phyloP scores from a whole-genome alignment of 2,888 invertebrate species.

The Acrobeloides nanus region DNA sequence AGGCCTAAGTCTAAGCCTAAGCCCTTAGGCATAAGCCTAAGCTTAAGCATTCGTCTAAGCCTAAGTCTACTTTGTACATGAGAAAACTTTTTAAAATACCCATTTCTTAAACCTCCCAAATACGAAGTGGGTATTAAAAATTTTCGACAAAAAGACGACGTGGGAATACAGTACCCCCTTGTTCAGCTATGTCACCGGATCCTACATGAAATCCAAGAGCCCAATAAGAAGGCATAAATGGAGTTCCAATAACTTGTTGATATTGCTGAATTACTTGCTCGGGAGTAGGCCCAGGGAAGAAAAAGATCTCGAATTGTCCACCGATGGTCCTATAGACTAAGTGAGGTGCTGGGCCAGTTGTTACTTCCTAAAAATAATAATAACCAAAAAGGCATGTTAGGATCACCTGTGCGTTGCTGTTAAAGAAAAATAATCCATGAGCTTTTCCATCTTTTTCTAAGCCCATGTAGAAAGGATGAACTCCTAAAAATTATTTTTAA shows the following conservation, averaged over 20 bases:
- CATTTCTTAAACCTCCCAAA: too few species aligned
- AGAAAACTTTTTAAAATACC: too few species aligned
- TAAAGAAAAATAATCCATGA: slow-evolving; percentile 46
- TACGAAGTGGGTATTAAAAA: too few species aligned
- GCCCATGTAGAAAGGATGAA: slow-evolving; percentile 48
- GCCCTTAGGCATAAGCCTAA: too few species aligned
- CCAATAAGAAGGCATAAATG: slow-evolving; percentile 53
- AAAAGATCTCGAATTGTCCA: slow-evolving; percentile 54
- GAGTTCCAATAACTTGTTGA: slow-evolving; percentile 35
- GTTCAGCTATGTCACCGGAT: too few species aligned
- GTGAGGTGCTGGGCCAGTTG: slow-evolving; percentile 44
- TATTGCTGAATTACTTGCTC: slow-evolving; percentile 52
- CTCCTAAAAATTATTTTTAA: slow-evolving; percentile 26
- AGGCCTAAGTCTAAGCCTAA: too few species aligned
- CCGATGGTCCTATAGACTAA: slow-evolving; percentile 67
- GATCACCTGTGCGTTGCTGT: slow-evolving; percentile 45
- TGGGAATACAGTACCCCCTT: too few species aligned
- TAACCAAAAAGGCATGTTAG: too few species aligned
- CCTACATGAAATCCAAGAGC: slow-evolving; percentile 51
- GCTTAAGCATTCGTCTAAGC: too few species aligned
- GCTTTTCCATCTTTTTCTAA: slow-evolving; percentile 46
- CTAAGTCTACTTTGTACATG: too few species aligned
- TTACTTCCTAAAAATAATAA: too few species aligned
- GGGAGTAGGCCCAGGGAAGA: slow-evolving; percentile 55
- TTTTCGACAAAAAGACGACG: slow-evolving; percentile 8